Conservation (phyloP, 1,140 invertebrate species). For the Cyrtorhinus lividipennis region DNA sequence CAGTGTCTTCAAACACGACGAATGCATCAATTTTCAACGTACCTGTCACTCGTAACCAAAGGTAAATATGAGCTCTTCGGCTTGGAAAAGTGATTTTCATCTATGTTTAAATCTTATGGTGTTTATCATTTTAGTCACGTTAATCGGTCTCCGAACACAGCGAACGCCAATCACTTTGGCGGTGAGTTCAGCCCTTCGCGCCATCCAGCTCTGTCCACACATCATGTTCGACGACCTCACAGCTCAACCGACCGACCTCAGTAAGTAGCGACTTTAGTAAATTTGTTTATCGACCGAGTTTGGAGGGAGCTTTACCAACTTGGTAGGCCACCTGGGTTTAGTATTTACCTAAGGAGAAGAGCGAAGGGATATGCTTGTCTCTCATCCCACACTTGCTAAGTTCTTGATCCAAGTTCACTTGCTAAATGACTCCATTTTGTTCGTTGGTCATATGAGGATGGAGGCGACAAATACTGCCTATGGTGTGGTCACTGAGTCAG, state of each 20-base stretch:
- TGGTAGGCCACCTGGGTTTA: too few species aligned
- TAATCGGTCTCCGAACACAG: not conserved
- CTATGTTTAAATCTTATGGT: not conserved
- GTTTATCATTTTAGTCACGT: not conserved
- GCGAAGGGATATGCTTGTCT: too few species aligned
- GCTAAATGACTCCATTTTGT: too few species aligned
- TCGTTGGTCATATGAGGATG: too few species aligned
- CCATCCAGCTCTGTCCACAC: not conserved
- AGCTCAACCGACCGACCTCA: not conserved
- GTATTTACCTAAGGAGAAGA: too few species aligned
- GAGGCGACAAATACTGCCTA: too few species aligned
- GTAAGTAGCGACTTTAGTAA: too few species aligned
- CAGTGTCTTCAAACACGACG: not conserved
- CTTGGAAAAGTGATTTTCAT: not conserved
- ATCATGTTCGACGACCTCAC: not conserved
- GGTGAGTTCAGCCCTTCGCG: not conserved
- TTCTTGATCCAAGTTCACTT: too few species aligned
- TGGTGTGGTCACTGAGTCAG: too few species aligned
- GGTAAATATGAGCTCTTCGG: not conserved
- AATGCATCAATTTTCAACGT: not conserved
- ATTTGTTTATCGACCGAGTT: too few species aligned
- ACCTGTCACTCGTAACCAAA: not conserved
- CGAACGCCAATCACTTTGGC: not conserved
- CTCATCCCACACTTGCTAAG: too few species aligned
- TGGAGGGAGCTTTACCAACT: too few species aligned